Percentiles rank a stretch among this genome's conserved stretches.
These are phyloP conservation scores for Syncerus caffer DNA, from an alignment of 2,797 vertebrate genomes.

Conservation along the genomic window DNA sequence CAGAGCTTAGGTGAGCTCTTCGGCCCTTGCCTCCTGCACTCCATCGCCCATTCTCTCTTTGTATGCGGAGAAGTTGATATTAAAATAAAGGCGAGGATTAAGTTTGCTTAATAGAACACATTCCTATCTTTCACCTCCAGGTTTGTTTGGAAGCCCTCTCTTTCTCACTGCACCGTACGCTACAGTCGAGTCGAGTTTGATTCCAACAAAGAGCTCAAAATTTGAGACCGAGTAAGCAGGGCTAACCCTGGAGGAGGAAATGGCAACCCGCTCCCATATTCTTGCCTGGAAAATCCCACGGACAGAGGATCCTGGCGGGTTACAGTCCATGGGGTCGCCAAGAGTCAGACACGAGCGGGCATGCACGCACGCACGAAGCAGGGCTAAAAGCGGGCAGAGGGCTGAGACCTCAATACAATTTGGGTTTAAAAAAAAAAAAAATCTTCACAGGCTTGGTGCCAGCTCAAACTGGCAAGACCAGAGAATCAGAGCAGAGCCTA, in stretches of 20 bases:
- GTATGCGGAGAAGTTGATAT: conserved; percentile 8
- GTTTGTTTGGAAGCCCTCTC: neutral
- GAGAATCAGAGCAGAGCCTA: neutral
- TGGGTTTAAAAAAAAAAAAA: neutral
- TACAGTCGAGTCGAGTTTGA: neutral
- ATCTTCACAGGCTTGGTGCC: conserved; percentile 34
- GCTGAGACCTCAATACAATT: neutral
- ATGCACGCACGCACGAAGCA: neutral
- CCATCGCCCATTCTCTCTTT: neutral
- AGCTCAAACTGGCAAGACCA: conserved; percentile 41
- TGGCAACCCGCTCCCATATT: neutral
- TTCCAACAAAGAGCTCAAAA: neutral
- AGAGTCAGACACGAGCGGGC: neutral
- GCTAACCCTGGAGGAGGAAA: neutral
- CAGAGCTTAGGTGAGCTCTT: conserved; percentile 3
- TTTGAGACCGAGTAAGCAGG: neutral
- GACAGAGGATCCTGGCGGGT: neutral
- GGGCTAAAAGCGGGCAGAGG: neutral
- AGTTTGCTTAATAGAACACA: conserved; percentile 43
- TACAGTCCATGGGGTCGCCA: neutral
- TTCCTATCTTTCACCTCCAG: conserved; percentile 29
- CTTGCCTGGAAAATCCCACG: neutral
- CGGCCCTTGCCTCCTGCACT: neutral
- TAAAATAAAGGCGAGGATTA: conserved; percentile 45
- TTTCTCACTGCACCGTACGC: neutral